Evolutionary conservation across 2,888 invertebrate genomes (phyloP).

Genomic region (Fragum whitleyi): DNA sequence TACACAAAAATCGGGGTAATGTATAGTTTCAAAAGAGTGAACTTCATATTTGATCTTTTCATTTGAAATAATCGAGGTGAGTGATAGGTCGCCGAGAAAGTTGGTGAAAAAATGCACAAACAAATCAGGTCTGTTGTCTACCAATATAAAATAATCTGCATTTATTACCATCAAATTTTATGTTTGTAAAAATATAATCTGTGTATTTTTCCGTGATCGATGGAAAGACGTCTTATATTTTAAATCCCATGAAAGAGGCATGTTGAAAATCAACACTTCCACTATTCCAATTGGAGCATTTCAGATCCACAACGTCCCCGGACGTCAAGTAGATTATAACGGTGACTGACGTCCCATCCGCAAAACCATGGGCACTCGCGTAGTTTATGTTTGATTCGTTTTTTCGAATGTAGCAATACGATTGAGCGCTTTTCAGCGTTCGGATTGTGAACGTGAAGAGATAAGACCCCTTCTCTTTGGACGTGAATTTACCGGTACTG

Average conservation of each 20-base stretch:
- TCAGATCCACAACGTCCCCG: background rate
- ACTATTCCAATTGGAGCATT: background rate
- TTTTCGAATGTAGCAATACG: background rate
- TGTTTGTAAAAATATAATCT: no score
- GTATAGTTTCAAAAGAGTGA: no score
- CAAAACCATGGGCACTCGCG: background rate
- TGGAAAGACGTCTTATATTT: no score
- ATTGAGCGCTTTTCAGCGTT: background rate
- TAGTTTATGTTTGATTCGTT: background rate
- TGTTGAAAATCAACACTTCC: background rate
- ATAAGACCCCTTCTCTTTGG: background rate
- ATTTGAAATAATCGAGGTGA: no score
- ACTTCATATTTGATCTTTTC: no score
- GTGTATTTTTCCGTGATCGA: no score
- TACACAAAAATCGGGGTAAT: no score
- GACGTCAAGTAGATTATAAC: background rate
- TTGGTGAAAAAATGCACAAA: no score
- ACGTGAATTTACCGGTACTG: constrained; percentile 9
- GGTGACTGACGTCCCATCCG: background rate
- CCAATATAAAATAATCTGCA: no score
- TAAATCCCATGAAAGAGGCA: background rate
- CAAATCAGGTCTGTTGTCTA: no score
- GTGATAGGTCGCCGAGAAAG: no score
- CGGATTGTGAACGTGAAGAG: background rate
- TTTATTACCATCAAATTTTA: no score